Evolutionary conservation across 35 echinoderm and acorn worm species (phyloP), one percentile per base, ranked within the genome.

Genomic region (Patiria miniata): DNA sequence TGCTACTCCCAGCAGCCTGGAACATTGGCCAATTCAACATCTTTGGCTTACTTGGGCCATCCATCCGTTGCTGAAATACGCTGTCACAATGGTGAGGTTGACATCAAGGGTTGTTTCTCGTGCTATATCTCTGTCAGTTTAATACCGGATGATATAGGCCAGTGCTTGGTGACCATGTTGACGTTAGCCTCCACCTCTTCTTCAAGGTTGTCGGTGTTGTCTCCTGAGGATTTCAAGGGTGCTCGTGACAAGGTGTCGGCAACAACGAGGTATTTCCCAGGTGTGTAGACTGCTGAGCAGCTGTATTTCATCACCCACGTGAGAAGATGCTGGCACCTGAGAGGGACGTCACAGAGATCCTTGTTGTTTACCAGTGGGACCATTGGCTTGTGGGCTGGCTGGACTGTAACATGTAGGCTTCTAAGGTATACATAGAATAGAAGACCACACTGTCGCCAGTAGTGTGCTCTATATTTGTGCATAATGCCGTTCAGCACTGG

Each of bases 171-270:
- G 38, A 85, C 57, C 28, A 69, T 69, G 7, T 60, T 40, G 12
- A 79, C 78, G 55, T 89, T 40, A 29, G 56, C 78, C 34, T 68
- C 78, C 23, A 82, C 40, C 69, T 89, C 87, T 1, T 59, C 61
- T 32, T 55, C 21, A 50, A 89, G 78, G 17, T 39, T 55, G 10
- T 37, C 39, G 68, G 54, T 34, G 22, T 33, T 36, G 38, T 81
- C 12, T 65, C 28, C 40, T 18, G 55, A 33, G 53, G 19, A 26
- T 12, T 17, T 73, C 21, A 40, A 6, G 5, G 86, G 86, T 38
- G 47, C 86, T 26, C 86, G 28, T 39, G 86, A 88, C 1, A 88
- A 36, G 15, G 86, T 28, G 36, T 88, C 86, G 4, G 77, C 86
- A 16, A 81, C 38, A 8, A 61, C 56, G 6, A 84, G n/a, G 56